These are phyloP conservation scores for Troides oblongomaculatus DNA, from an alignment of 2,888 invertebrate genomes.

Conservation along the genomic window DNA sequence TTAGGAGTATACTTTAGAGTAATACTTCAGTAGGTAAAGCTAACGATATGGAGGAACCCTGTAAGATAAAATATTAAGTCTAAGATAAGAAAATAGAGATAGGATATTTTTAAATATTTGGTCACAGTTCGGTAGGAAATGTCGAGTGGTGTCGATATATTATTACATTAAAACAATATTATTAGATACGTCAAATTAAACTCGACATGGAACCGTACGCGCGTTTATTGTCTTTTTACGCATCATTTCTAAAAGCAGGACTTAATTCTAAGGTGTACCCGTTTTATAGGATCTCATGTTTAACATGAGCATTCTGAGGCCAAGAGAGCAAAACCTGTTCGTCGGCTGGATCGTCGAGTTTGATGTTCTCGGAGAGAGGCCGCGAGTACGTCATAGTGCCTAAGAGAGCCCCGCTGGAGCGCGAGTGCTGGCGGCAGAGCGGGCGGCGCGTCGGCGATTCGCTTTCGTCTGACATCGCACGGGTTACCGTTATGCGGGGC, in stretches of 20 bases:
- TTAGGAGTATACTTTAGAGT: constrained; percentile 65
- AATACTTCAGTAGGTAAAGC: constrained; percentile 77
- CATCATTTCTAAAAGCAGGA: constrained; percentile 27
- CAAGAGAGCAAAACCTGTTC: constrained; percentile 79
- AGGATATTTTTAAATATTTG: constrained; percentile 62
- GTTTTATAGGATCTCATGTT: constrained; percentile 69
- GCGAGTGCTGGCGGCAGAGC: constrained; percentile 71
- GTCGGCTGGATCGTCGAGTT: constrained; percentile 58
- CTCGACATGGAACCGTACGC: constrained; percentile 61
- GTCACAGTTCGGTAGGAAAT: constrained; percentile 66
- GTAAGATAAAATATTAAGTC: constrained; percentile 72
- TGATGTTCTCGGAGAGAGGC: constrained; percentile 55
- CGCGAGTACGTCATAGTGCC: constrained; percentile 73
- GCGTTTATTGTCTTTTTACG: constrained; percentile 63
- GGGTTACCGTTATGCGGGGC: constrained; percentile 85
- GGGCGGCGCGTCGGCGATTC: constrained; percentile 78
- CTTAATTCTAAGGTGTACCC: constrained; percentile 48
- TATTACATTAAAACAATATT: constrained; percentile 53
- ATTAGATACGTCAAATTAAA: constrained; percentile 53
- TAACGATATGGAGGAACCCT: constrained; percentile 80
- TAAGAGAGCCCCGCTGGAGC: constrained; percentile 74
- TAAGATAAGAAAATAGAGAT: constrained; percentile 65
- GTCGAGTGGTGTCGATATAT: constrained; percentile 57
- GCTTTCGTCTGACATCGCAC: constrained; percentile 87
- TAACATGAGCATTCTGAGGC: constrained; percentile 62